phyloP scores from a whole-genome alignment of 2,113 vertebrate genomes.

The Spheniscus mendiculus region DNA sequence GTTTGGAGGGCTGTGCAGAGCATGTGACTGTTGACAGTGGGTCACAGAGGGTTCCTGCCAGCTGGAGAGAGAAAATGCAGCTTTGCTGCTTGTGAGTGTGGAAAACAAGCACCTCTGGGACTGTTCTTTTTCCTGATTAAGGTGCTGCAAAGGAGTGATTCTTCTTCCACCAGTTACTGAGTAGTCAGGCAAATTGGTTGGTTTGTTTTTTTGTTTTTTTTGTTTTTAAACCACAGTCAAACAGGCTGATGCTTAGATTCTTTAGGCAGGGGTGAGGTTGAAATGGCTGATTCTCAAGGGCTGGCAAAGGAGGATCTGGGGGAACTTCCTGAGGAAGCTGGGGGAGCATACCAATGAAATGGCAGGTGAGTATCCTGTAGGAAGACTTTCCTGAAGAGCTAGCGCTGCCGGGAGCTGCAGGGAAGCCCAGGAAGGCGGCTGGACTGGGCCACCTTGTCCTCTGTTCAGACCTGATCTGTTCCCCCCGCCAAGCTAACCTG shows the following conservation, averaged over 20 bases:
- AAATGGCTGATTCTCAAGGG: not conserved
- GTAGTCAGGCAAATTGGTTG: not conserved
- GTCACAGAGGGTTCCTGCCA: slow-evolving; percentile 12
- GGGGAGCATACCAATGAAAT: not conserved
- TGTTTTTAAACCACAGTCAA: not conserved
- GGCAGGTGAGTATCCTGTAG: not conserved
- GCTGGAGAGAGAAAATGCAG: not conserved
- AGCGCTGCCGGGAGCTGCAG: not conserved
- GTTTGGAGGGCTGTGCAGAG: not conserved
- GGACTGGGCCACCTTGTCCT: not conserved
- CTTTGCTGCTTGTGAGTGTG: not conserved
- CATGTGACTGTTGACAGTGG: slow-evolving; percentile 50
- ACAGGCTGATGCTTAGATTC: not conserved
- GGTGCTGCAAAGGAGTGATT: not conserved
- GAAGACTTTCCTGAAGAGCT: not conserved
- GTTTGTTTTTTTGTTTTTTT: not conserved
- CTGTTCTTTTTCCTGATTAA: not conserved
- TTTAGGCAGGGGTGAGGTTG: not conserved
- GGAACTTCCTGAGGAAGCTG: not conserved
- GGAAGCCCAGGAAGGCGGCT: not conserved
- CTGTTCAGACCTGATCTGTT: not conserved
- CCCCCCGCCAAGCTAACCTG: not conserved
- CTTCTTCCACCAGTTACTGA: not conserved
- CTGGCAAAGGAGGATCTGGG: too few species aligned
- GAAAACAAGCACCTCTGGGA: not conserved